Percentiles rank a stretch among this genome's conserved stretches.
Evolutionary conservation across 1,140 invertebrate species (phyloP).

Genomic region (Leptoteleia sp.): DNA sequence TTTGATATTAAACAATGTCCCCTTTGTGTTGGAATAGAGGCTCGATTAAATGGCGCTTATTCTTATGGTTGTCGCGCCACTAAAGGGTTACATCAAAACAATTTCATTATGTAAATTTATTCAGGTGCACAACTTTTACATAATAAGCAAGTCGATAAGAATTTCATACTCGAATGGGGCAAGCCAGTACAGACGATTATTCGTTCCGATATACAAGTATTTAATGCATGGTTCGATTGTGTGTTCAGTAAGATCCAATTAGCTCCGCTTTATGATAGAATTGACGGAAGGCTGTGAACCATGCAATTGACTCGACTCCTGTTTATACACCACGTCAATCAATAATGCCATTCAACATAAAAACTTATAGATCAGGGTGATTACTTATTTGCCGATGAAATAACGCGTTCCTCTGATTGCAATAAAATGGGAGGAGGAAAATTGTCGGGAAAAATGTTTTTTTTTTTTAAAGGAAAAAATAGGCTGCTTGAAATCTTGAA

Average conservation of each 20-base stretch:
- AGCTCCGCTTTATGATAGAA: slow-evolving; percentile 65
- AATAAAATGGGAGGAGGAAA: neutral
- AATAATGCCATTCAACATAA: slow-evolving; percentile 41
- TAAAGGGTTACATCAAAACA: slow-evolving; percentile 22
- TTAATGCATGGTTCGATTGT: slow-evolving; percentile 59
- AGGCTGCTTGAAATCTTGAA: neutral
- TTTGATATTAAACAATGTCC: neutral
- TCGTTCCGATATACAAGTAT: slow-evolving; percentile 56
- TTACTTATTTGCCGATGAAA: slow-evolving; percentile 57
- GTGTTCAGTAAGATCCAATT: slow-evolving; percentile 61
- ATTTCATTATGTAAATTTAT: slow-evolving; percentile 54
- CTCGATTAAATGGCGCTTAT: neutral
- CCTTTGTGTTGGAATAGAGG: neutral
- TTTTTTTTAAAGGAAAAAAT: neutral
- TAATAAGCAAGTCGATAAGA: slow-evolving; percentile 31
- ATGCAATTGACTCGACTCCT: slow-evolving; percentile 55
- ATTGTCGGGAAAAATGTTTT: too few relatives aligned
- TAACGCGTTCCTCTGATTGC: slow-evolving; percentile 42
- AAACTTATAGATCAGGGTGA: slow-evolving; percentile 48
- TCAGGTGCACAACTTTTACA: slow-evolving; percentile 38
- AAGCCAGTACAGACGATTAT: slow-evolving; percentile 46
- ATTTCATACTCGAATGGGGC: slow-evolving; percentile 26
- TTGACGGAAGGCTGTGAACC: slow-evolving; percentile 58
- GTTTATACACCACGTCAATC: slow-evolving; percentile 54
- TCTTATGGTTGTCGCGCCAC: slow-evolving; percentile 22